These are phyloP conservation scores for Abramis brama DNA, from an alignment of 2,113 vertebrate species.

Conservation along the genomic window DNA sequence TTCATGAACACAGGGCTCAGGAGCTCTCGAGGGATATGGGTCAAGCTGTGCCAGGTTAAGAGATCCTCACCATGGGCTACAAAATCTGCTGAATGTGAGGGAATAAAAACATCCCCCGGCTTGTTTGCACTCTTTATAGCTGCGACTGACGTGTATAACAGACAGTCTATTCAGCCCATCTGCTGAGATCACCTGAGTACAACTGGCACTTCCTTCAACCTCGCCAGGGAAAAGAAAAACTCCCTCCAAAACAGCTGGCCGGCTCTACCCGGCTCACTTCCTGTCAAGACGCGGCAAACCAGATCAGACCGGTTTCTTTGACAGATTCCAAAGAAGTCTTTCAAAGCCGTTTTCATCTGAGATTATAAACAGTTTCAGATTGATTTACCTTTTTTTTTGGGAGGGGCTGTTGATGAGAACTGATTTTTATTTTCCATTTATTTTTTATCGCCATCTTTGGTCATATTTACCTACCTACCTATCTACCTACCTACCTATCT, in stretches of 20 bases:
- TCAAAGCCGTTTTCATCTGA: conserved; percentile 1
- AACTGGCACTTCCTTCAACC: conserved; percentile 47
- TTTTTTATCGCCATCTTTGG: too few species aligned
- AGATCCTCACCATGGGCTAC: not conserved
- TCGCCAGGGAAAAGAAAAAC: not conserved
- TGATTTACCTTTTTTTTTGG: not conserved
- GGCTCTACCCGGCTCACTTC: conserved; percentile 32
- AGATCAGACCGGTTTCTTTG: conserved; percentile 38
- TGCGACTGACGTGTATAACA: conserved; percentile 14
- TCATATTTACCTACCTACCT: too few species aligned
- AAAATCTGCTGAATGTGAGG: conserved; percentile 31
- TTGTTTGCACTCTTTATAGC: conserved; percentile 45
- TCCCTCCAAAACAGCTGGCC: conserved; percentile 38
- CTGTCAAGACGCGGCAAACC: conserved; percentile 21
- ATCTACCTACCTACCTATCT: too few species aligned
- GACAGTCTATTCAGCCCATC: conserved; percentile 43
- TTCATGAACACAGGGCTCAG: not conserved
- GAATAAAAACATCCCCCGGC: conserved; percentile 42
- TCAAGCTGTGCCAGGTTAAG: conserved; percentile 39
- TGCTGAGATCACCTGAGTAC: conserved; percentile 49
- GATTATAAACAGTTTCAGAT: not conserved
- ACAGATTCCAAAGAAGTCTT: conserved; percentile 9
- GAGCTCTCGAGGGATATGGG: conserved; percentile 8
- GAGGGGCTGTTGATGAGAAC: not conserved
- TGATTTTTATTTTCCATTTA: not conserved